Base-by-base conservation (phyloP, 1,140 invertebrate genomes). In the Zaprionus lachaisei region DNA sequence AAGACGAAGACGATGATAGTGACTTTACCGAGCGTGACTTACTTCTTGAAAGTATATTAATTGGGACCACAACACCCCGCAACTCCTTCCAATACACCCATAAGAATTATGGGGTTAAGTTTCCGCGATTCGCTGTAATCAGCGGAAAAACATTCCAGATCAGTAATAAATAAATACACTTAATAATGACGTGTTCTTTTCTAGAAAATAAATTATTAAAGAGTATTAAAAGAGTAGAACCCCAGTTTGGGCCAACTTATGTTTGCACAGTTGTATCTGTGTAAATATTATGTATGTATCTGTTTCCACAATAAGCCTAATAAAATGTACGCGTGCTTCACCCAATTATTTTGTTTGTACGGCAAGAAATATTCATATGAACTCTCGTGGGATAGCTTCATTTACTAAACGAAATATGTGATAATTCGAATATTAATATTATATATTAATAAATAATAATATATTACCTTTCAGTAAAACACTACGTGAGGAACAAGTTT, bases 101-200 rank as follows among this genome's bases (percentile, higher is more conserved):
- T 5, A 11, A 69, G 0, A 55, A 17, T 0, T 14, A 74, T 15
- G 62, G 38, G 12, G 55, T 55, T 22, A 57, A 75, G 37, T 78
- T 67, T 61, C 72, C 83, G 4, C 47, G 77, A 20, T 87, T 83
- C 22, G 83, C 83, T 15, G 72, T 86, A 0, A 73, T 83, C 14
- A 31, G 37, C 14, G 49, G 41, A 4, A 49, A 62, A 0, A 34
- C 12, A n/a, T 34, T 47, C 2, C 41, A 51, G n/a, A 2, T 41
- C 12, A 20, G 12, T 15, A 38, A 44, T 0, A 14, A 22, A 58
- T 24, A 6, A 57, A 14, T 15, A n/a, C 5, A n/a, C 2, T 14
- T 15, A 15, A 62, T 26, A 22, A 51, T 54, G 64, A 73, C 49
- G 71, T 68, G 71, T 58, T 24, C 15, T 26, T 2, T 49, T 26